Conservation (phyloP, 2,113 vertebrate species). For the Notiomystis cincta region DNA sequence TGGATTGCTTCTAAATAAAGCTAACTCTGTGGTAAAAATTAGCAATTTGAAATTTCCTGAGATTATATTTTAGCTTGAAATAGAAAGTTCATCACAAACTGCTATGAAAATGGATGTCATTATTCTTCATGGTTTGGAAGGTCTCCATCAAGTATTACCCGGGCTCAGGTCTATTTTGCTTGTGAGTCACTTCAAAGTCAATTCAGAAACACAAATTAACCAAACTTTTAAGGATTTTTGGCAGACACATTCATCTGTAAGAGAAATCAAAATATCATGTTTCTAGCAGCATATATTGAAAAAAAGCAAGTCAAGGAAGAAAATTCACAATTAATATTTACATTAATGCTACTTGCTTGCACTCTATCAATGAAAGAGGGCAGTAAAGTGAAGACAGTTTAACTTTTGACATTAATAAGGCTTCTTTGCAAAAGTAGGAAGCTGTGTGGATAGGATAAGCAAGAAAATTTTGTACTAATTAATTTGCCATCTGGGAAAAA, state of each 20-base stretch:
- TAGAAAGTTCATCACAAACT: background rate
- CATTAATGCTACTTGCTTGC: background rate
- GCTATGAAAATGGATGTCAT: background rate
- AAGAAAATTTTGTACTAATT: background rate
- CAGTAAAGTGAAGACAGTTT: background rate
- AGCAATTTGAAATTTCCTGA: background rate
- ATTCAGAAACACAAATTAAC: background rate
- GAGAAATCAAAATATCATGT: background rate
- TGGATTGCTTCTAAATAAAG: background rate
- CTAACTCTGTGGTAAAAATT: background rate
- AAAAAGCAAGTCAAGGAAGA: background rate
- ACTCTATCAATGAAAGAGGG: background rate
- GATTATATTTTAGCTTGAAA: background rate
- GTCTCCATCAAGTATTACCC: background rate
- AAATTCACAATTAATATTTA: background rate
- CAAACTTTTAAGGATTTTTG: background rate
- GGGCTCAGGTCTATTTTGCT: background rate
- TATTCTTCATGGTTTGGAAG: background rate
- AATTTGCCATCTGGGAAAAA: background rate
- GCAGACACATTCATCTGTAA: background rate
- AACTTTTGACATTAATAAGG: background rate
- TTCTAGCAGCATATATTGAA: background rate
- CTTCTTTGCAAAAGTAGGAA: background rate
- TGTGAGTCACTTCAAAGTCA: background rate
- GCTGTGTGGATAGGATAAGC: background rate